These are phyloP conservation scores for Montipora cactus DNA, from an alignment of 64 coral and sea anemone species.

Conservation along the genomic window DNA sequence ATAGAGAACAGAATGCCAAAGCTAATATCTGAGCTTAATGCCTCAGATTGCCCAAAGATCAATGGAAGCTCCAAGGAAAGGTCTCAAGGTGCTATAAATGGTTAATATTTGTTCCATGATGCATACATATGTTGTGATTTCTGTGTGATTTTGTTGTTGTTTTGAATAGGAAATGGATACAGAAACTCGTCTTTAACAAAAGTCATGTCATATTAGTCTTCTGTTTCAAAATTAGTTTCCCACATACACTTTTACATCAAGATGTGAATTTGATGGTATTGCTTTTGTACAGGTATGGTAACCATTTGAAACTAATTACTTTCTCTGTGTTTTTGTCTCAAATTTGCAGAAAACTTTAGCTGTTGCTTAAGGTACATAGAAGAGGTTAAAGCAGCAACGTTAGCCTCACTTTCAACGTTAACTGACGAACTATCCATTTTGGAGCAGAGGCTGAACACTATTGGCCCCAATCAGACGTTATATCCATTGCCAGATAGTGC, in stretches of 20 bases:
- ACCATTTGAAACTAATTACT: too few species aligned
- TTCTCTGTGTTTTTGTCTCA: neutral
- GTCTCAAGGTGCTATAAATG: neutral
- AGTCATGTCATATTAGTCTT: neutral
- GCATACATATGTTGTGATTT: too few species aligned
- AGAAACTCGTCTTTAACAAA: too few species aligned
- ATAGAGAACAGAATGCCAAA: neutral
- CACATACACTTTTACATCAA: neutral
- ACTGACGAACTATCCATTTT: neutral
- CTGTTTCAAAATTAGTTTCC: too few species aligned
- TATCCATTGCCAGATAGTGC: slow-evolving; percentile 32
- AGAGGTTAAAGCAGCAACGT: neutral
- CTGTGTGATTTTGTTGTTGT: too few species aligned
- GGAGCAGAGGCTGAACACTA: neutral
- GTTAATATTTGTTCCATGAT: neutral
- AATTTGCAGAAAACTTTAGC: neutral
- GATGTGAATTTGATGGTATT: too few species aligned
- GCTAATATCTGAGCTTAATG: slow-evolving; percentile 8
- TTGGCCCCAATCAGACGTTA: neutral
- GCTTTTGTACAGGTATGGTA: too few species aligned
- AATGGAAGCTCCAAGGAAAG: neutral
- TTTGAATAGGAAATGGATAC: too few species aligned
- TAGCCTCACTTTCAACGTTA: neutral
- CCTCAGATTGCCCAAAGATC: neutral
- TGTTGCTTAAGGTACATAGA: neutral